Evolutionary conservation across 2,113 vertebrate species (phyloP), one percentile per base, ranked within the genome.

Genomic region (Paratilapia polleni): DNA sequence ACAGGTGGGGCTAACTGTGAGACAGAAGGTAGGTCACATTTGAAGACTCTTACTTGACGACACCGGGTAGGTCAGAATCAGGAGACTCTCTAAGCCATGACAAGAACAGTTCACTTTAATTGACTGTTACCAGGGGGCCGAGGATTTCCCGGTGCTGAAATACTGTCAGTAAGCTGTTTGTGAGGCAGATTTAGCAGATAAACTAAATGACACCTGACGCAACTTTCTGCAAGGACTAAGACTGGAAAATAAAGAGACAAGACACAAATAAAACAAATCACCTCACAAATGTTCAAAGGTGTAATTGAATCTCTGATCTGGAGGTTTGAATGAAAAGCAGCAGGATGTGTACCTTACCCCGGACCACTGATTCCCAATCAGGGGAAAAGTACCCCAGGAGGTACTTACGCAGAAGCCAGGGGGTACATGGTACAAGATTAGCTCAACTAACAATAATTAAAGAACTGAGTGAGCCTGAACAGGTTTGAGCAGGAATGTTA

Each of bases 61-160:
- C 77, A 54, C 38, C 12, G 52, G 52, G 64, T 58, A 88, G 77
- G 85, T 79, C 76, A 82, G 85, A 88, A 77, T 85, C 75, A 87
- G 56, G 54, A 78, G 74, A 92, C 15, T 38, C 80, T 83, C 62
- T 91, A 90, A 92, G 89, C 90, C 82, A 24, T 12, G 77, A 90
- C 89, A 59, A 80, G 81, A 91, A 90, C 86, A 88, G 87, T 87
- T 93, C 80, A 82, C 87, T 94, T 93, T 94, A 95, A 94, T 91
- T 89, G 87, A 79, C 93, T 94, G 91, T 92, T 92, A 93, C 92
- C 77, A 90, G 83, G 93, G 41, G 84, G 77, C 81, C 14, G 34
- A 36, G 81, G 89, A 87, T 86, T 84, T 83, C 24, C 24, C 17
- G 1, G 77, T 57, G 77, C 76, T 70, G 77, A 81, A 78, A 87